These are phyloP conservation scores for Megalopta genalis DNA, from an alignment of 1,140 invertebrate species.

Conservation along the genomic window DNA sequence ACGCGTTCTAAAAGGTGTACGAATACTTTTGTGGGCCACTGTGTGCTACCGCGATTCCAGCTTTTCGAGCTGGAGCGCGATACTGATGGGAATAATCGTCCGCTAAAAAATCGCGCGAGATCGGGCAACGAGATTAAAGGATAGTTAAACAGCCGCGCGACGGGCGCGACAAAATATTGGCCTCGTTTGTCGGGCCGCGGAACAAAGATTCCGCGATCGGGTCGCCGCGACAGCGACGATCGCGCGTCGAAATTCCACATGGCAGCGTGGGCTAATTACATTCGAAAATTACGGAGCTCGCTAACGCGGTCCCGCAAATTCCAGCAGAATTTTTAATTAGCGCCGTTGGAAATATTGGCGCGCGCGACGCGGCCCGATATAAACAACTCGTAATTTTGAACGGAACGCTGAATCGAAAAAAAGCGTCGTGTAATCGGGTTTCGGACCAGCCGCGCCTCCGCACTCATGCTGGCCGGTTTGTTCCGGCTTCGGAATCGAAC, in stretches of 20 bases:
- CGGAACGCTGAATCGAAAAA: not conserved
- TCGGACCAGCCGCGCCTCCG: not conserved
- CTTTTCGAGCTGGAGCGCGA: too few species aligned
- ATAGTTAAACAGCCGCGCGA: too few species aligned
- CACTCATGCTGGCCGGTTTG: not conserved
- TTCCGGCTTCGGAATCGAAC: not conserved
- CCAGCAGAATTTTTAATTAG: conserved; percentile 12
- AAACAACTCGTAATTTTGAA: conserved; percentile 10
- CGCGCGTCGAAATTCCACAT: not conserved
- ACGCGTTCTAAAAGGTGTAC: too few species aligned
- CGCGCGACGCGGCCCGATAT: not conserved
- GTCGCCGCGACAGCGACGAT: too few species aligned
- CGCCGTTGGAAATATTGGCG: not conserved
- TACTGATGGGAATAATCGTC: too few species aligned
- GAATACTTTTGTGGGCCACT: too few species aligned
- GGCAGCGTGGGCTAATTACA: conserved; percentile 8
- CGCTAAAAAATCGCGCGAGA: too few species aligned
- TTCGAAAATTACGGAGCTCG: conserved; percentile 24
- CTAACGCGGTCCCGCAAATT: conserved; percentile 6
- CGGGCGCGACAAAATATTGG: not conserved
- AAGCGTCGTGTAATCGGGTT: not conserved
- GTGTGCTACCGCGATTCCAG: too few species aligned
- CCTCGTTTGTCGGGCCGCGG: not conserved
- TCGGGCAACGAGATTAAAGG: too few species aligned
- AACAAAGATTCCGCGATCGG: conserved; percentile 1